Conservation (phyloP, 2,797 vertebrate genomes). For the Hydrocynus forskahlii region DNA sequence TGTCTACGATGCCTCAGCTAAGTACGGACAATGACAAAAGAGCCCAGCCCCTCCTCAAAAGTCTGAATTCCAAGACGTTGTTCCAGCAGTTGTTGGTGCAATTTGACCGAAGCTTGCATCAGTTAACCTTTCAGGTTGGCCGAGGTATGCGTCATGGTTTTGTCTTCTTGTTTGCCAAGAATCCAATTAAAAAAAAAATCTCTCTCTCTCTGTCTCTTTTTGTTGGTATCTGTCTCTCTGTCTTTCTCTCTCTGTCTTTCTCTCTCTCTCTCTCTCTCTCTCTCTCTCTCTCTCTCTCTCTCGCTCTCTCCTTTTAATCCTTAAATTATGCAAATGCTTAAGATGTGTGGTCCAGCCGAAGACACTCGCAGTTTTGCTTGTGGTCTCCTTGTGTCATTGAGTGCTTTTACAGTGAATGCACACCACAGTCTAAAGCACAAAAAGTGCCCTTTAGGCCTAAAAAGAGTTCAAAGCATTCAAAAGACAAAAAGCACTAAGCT, state of each 20-base stretch:
- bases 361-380: conserved; percentile 98
- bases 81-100: conserved; percentile 61
- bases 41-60: conserved; percentile 71
- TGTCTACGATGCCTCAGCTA: conserved; percentile 73
- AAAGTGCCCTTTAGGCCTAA: conserved; percentile 96
- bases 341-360: conserved; percentile 99
- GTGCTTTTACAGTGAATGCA: conserved; percentile 99
- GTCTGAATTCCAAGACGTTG: conserved; percentile 61
- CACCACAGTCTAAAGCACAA: conserved; percentile 94
- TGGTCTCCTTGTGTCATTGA: conserved; percentile 97
- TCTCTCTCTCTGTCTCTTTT: conserved; percentile 70
- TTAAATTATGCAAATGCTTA: conserved; percentile 99
- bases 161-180: conserved; percentile 74
- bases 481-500: conserved; percentile 99
- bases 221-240: conserved; percentile 72
- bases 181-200: conserved; percentile 49
- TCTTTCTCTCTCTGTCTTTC: conserved; percentile 60
- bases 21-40: conserved; percentile 73
- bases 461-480: conserved; percentile 99
- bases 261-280: conserved; percentile 65
- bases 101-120: conserved; percentile 67
- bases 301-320: conserved; percentile 63
- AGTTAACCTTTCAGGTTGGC: conserved; percentile 69
- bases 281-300: conserved; percentile 68
- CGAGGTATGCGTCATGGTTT: conserved; percentile 76